These are phyloP conservation scores for Labeo catla DNA, from an alignment of 2,113 vertebrate species.

Conservation along the genomic window DNA sequence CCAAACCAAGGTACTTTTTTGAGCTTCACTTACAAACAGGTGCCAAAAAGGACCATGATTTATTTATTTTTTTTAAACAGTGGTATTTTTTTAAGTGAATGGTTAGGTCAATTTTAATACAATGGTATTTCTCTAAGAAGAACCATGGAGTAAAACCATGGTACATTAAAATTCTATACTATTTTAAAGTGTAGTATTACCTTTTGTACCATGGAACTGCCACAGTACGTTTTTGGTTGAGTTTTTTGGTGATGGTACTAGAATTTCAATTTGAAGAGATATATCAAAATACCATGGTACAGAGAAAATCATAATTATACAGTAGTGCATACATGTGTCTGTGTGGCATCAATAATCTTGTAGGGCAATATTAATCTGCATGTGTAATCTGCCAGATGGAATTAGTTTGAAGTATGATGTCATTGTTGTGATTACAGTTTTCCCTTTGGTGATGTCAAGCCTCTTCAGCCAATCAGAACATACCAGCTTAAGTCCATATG, in stretches of 20 bases:
- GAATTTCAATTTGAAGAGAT: neutral
- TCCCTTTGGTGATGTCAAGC: neutral
- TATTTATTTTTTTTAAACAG: neutral
- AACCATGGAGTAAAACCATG: neutral
- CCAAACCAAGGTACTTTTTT: no score
- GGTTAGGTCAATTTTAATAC: no score
- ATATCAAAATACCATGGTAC: neutral
- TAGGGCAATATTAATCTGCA: conserved; percentile 4
- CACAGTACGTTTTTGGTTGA: neutral
- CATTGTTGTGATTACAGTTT: conserved; percentile 12
- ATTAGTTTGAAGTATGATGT: neutral
- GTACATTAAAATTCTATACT: neutral
- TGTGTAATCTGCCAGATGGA: conserved; percentile 22
- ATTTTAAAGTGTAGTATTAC: neutral
- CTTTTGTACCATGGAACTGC: neutral
- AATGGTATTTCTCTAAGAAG: neutral
- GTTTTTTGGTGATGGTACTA: neutral
- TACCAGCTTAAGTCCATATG: neutral
- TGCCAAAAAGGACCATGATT: neutral
- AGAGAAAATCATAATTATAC: neutral
- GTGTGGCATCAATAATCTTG: conserved; percentile 12
- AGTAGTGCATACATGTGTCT: neutral
- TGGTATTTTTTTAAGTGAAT: neutral
- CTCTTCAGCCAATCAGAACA: neutral
- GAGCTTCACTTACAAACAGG: neutral